A percentile compares a stretch with the other conserved stretches of the same genome.
phyloP scores from a whole-genome alignment of 2,888 invertebrate genomes.

The Apoderus coryli region DNA sequence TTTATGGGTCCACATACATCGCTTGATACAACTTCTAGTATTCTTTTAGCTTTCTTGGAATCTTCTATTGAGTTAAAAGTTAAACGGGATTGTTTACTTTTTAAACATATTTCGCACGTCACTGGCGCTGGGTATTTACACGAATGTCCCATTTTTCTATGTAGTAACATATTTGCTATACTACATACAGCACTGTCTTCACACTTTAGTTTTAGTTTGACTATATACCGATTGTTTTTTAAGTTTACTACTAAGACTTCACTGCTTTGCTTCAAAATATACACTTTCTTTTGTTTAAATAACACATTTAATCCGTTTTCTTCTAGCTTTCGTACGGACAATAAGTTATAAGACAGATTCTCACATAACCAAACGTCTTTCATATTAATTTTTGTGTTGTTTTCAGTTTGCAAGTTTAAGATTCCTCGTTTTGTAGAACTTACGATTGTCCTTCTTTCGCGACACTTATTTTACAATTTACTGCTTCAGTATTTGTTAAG shows the following conservation, averaged over 20 bases:
- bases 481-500: conserved; percentile 11
- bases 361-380: conserved; percentile 16
- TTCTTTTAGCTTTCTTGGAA: conserved; percentile 9
- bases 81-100: conserved; percentile 10
- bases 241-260: too few species aligned
- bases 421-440: conserved; percentile 15
- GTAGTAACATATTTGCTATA: too few species aligned
- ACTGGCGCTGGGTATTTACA: conserved; percentile 12
- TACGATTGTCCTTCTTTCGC: conserved; percentile 17
- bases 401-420: conserved; percentile 13
- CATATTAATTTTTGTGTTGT: conserved; percentile 11
- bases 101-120: conserved; percentile 17
- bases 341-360: conserved; percentile 15
- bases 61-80: background rate
- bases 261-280: too few species aligned
- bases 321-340: conserved; percentile 17
- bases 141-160: conserved; percentile 20
- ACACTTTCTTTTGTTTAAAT: conserved; percentile 14
- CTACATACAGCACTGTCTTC: too few species aligned
- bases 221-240: conserved; percentile 9
- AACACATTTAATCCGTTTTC: conserved; percentile 14
- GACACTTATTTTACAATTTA: conserved; percentile 16
- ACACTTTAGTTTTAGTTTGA: conserved; percentile 12
- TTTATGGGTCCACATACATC: conserved; percentile 13
- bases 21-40: conserved; percentile 11